Evolutionary conservation across 1,140 invertebrate genomes (phyloP), one percentile per base, ranked within the genome.

Genomic region (Pseudomyrmex concolor): DNA sequence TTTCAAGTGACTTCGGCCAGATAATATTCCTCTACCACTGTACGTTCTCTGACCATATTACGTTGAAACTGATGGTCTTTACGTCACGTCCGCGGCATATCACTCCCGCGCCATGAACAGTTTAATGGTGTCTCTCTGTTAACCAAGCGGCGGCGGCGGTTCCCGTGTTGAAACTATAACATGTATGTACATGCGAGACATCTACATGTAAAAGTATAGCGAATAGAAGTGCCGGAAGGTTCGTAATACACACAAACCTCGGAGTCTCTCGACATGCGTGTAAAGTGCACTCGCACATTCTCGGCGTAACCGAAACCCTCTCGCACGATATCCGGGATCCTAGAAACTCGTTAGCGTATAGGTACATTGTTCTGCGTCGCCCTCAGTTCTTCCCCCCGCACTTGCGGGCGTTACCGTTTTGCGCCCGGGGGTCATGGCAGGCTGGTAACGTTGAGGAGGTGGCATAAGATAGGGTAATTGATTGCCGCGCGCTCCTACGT

Each of bases 381-480:
- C 34, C 5, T 34, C 34, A 34, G 34, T 34, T 34, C 34, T 7
- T 4, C 5, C 66, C 43, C 62, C 71, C 50, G 74, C 86, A 87
- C 83, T 89, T 80, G 80, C 63, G 50, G 50, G 85, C 63, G 73
- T 89, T 89, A 86, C 88, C 86, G 71, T 89, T 89, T 89, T 81
- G 88, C 64, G 64, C 50, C 34, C 67, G 60, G 22, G 22, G 73
- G 66, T 83, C 54, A 54, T 17, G 60, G 67, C 68, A 34, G 22
- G 82, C 48, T 74, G 63, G 34, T 34, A 67, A 86, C 9, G 84
- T 72, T 74, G 88, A 83, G 34, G 34, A 34, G 74, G 74, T 74
- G 74, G 78, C 83, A 82, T 89, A 89, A 89, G 89, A 89, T 89
- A 89, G 88, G 88, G 74, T 89, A 89, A 89, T 89, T 89, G 89